A percentile compares a stretch with the other conserved stretches of the same genome.
Conservation (phyloP, 2,113 vertebrate genomes). For the Oostethus manadensis region DNA sequence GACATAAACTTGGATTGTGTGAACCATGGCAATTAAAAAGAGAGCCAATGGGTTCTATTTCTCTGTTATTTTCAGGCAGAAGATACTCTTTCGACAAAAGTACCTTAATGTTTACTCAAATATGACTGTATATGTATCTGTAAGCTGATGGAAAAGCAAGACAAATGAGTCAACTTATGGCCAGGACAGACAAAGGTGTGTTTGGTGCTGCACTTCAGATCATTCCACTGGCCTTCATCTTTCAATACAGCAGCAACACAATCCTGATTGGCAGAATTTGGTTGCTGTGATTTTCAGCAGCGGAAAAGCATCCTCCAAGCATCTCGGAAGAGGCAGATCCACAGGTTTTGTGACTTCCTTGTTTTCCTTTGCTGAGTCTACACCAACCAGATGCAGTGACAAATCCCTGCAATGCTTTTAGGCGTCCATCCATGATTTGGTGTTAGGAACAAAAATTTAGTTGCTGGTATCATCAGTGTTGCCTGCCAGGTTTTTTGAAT, state of each 20-base stretch:
- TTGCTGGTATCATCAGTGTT: neutral
- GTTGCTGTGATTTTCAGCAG: constrained; percentile 37
- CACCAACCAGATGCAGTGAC: constrained; percentile 51
- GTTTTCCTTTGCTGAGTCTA: constrained; percentile 47
- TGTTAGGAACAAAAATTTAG: constrained; percentile 21
- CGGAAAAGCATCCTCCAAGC: constrained; percentile 60
- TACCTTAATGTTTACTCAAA: too few species aligned
- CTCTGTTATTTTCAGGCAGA: too few species aligned
- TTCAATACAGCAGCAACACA: constrained; percentile 35
- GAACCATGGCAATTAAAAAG: too few species aligned
- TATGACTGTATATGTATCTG: too few species aligned
- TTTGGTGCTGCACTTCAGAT: constrained; percentile 13
- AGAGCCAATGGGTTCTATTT: too few species aligned
- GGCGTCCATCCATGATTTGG: constrained; percentile 55
- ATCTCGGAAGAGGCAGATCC: constrained; percentile 67
- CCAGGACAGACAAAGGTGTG: constrained; percentile 45
- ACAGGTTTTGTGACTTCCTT: constrained; percentile 34
- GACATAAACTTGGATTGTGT: too few species aligned
- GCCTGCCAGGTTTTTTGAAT: neutral
- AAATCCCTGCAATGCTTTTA: constrained; percentile 48
- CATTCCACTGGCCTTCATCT: constrained; percentile 48
- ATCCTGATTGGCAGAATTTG: constrained; percentile 10
- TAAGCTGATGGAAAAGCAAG: neutral
- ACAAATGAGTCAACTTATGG: constrained; percentile 32
- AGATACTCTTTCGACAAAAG: too few species aligned